Percentiles rank a stretch among this genome's conserved stretches.
Evolutionary conservation across 2,113 vertebrate genomes (phyloP).

Genomic region (Spizaetus ornatus): DNA sequence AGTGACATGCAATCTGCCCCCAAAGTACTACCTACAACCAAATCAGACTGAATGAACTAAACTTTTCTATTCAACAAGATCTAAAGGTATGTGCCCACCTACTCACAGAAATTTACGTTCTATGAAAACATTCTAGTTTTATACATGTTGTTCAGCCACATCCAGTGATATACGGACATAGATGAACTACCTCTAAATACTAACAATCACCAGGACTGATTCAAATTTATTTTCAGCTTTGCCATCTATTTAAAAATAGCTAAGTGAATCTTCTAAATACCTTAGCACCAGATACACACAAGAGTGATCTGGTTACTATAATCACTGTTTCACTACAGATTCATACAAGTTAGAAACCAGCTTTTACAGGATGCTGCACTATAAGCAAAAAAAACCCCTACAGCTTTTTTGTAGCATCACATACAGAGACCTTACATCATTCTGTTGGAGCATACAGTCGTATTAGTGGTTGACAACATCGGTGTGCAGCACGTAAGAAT

Average conservation of each 20-base stretch:
- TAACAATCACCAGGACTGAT: neutral
- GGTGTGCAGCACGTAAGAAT: neutral
- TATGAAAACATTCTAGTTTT: neutral
- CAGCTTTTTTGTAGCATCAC: neutral
- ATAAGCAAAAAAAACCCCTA: neutral
- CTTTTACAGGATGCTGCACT: neutral
- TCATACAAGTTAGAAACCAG: neutral
- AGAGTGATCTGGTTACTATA: neutral
- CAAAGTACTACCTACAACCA: neutral
- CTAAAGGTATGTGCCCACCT: neutral
- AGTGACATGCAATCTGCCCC: neutral
- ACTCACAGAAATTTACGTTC: neutral
- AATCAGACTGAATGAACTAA: neutral
- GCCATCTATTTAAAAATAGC: neutral
- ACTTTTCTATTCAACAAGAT: neutral
- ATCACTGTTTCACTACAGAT: neutral
- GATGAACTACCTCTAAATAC: neutral
- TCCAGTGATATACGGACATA: neutral
- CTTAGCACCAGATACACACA: neutral
- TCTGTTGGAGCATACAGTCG: neutral
- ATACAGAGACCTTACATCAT: neutral
- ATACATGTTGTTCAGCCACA: neutral
- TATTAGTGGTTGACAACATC: conserved; percentile 38
- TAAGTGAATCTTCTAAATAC: neutral
- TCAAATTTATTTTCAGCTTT: neutral